phyloP scores from a whole-genome alignment of 2,888 invertebrate genomes.

The Blastobasis adustella region DNA sequence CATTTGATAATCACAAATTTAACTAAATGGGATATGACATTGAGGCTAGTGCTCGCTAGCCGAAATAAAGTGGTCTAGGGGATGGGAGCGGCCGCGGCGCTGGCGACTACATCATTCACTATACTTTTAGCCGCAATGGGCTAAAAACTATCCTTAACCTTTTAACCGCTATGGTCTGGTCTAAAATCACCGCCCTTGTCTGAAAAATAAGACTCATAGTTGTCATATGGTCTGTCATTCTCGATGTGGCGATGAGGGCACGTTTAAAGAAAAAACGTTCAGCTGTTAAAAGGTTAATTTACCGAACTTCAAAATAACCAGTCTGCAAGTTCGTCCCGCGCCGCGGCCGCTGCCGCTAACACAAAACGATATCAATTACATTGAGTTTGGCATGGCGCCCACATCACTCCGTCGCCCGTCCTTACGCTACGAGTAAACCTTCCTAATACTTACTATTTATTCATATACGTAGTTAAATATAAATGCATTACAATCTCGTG shows the following conservation, averaged over 20 bases:
- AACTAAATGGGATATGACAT: constrained; percentile 28
- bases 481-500: constrained; percentile 58
- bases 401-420: constrained; percentile 6
- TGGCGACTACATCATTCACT: no score
- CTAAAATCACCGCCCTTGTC: no score
- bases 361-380: constrained; percentile 8
- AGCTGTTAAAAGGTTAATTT: no score
- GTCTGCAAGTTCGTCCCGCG: not conserved
- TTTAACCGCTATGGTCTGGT: no score
- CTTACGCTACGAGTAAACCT: constrained; percentile 18
- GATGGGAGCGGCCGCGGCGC: constrained; percentile 3
- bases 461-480: constrained; percentile 32
- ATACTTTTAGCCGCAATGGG: no score
- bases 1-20: constrained; percentile 35
- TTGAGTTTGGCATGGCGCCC: constrained; percentile 19
- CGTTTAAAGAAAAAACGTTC: no score
- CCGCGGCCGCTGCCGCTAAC: not conserved
- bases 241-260: no score
- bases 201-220: no score
- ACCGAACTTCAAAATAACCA: not conserved
- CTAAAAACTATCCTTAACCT: no score
- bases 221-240: no score
- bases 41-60: constrained; percentile 19
- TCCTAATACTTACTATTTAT: constrained; percentile 1
- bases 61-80: constrained; percentile 7